Evolutionary conservation across 2,888 invertebrate species (phyloP).

Genomic region (Alviniconcha strummeri): DNA sequence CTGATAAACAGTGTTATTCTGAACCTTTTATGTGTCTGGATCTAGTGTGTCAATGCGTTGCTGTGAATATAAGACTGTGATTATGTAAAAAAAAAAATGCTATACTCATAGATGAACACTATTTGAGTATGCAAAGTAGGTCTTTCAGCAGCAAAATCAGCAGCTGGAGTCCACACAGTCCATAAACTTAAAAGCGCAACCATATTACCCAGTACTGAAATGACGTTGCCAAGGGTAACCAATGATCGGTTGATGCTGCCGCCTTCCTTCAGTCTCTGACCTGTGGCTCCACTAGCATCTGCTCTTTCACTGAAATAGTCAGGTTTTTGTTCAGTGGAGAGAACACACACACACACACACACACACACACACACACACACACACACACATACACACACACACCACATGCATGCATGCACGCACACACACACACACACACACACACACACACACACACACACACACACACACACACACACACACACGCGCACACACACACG

Average conservation of each 20-base stretch:
- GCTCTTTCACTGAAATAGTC: conserved; percentile 71
- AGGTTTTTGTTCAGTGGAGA: neutral
- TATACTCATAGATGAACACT: too few species aligned
- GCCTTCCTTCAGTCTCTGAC: conserved; percentile 83
- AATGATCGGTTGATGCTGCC: conserved; percentile 87
- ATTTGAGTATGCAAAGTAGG: too few species aligned
- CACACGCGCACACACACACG: neutral
- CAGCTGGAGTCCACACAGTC: too few species aligned
- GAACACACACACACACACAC: neutral
- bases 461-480: neutral
- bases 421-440: neutral
- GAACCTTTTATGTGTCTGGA: too few species aligned
- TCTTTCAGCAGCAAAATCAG: too few species aligned
- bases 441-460: neutral
- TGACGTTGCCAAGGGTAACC: conserved; percentile 87
- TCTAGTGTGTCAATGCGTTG: too few species aligned
- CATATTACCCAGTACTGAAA: conserved; percentile 82
- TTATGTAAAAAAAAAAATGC: too few species aligned
- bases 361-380: neutral
- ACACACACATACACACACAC: neutral
- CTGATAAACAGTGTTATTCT: too few species aligned
- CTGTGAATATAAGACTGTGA: too few species aligned
- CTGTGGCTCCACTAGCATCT: conserved; percentile 85
- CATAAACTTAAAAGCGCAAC: too few species aligned
- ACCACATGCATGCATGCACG: neutral